A percentile compares a stretch with the other conserved stretches of the same genome.
These are phyloP conservation scores for Momotus momota DNA, from an alignment of 2,797 vertebrate species.

Conservation along the genomic window DNA sequence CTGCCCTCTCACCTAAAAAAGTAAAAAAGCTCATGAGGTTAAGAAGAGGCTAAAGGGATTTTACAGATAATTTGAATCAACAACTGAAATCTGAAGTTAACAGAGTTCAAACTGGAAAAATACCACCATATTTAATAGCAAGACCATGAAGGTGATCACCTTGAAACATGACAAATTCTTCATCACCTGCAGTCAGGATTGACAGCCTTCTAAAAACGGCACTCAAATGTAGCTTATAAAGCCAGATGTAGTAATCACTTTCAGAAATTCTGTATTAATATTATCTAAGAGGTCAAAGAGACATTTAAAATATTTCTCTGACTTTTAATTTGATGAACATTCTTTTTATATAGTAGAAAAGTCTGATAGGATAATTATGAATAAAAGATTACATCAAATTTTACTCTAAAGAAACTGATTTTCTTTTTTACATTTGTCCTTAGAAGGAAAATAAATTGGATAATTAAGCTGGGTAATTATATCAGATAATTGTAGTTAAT, in stretches of 20 bases:
- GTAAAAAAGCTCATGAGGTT: background rate
- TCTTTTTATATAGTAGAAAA: background rate
- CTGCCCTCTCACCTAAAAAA: background rate
- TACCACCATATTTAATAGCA: background rate
- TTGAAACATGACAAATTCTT: background rate
- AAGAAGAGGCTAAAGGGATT: background rate
- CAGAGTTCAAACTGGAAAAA: background rate
- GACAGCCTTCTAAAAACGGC: background rate
- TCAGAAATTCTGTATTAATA: background rate
- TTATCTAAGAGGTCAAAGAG: background rate
- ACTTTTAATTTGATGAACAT: background rate
- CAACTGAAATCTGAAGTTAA: background rate
- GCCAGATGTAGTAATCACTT: background rate
- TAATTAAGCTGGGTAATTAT: background rate
- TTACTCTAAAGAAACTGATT: background rate
- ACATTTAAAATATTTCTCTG: background rate
- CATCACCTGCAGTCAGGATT: background rate
- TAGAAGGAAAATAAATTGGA: background rate
- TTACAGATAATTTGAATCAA: background rate
- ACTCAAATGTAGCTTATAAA: background rate
- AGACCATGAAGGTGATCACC: background rate
- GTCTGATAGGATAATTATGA: background rate
- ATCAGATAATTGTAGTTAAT: background rate
- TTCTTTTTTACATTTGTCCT: background rate
- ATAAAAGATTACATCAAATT: background rate